Conservation (phyloP, 2,113 vertebrate genomes). For the Heteronetta atricapilla region DNA sequence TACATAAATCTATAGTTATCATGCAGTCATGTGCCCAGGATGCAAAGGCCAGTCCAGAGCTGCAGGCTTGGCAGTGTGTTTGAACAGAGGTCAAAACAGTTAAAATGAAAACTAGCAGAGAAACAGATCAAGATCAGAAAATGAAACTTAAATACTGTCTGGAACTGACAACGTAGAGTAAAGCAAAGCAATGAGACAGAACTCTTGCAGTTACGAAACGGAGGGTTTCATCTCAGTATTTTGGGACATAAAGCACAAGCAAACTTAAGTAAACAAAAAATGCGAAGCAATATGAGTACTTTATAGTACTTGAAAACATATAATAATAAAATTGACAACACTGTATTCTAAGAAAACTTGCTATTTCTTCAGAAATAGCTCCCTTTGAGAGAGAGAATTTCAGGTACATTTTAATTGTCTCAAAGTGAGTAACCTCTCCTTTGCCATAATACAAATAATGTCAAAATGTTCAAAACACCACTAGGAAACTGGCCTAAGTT, state of each 20-base stretch:
- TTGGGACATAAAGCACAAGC: background rate
- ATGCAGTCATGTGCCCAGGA: background rate
- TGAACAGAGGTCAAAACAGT: too few species aligned
- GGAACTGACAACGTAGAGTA: accelerated
- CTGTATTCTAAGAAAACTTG: background rate
- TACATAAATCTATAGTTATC: background rate
- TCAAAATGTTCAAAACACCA: background rate
- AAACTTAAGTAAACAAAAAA: background rate
- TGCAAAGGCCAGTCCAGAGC: background rate
- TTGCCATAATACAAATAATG: background rate
- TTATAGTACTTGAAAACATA: slow-evolving; percentile 50
- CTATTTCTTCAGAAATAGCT: background rate
- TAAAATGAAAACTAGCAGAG: background rate
- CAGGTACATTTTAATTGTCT: background rate
- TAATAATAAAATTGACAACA: background rate
- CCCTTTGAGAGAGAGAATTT: background rate
- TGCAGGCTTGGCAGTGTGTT: background rate
- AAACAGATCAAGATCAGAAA: background rate
- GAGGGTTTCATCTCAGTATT: background rate
- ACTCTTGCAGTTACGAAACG: background rate
- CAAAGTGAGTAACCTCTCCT: background rate
- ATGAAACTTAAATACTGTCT: background rate
- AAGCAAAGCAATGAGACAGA: background rate
- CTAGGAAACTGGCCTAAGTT: background rate
- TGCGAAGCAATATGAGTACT: background rate